Evolutionary conservation across 2,888 invertebrate genomes (phyloP).

Genomic region (Mantis religiosa): DNA sequence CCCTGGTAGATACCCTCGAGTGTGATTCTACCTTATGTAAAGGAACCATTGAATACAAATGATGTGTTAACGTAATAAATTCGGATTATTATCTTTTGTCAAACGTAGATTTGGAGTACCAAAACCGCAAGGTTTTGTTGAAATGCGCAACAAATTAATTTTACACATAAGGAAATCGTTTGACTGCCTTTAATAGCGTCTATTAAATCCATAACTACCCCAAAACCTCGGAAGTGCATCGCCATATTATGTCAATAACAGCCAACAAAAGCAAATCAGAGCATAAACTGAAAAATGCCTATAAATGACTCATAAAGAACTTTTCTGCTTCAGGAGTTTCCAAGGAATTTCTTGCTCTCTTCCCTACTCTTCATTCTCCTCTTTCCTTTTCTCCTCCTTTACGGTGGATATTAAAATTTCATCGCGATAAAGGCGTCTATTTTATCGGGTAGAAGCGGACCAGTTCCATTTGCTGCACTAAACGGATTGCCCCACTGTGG

Average conservation of each 20-base stretch:
- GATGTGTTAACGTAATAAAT: too few relatives aligned
- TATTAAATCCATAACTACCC: neutral
- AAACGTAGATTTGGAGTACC: too few relatives aligned
- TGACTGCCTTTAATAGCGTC: too few relatives aligned
- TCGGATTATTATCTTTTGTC: too few relatives aligned
- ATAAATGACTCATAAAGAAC: neutral
- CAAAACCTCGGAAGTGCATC: neutral
- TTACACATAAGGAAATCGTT: too few relatives aligned
- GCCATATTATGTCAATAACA: neutral
- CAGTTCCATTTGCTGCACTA: conserved; percentile 2
- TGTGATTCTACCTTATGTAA: too few relatives aligned
- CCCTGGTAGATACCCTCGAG: too few relatives aligned
- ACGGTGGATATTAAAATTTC: neutral
- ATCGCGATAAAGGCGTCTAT: neutral
- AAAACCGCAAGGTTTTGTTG: too few relatives aligned
- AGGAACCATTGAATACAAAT: too few relatives aligned
- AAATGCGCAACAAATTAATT: too few relatives aligned
- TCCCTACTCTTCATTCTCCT: neutral
- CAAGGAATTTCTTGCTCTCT: neutral
- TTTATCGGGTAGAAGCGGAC: neutral
- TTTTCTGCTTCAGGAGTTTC: neutral
- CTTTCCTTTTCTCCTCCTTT: neutral
- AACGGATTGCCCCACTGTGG: neutral
- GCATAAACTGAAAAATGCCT: neutral
- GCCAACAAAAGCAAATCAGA: neutral